Base-by-base conservation (phyloP, 2,797 vertebrate species). In the Pyrocephalus nanus region DNA sequence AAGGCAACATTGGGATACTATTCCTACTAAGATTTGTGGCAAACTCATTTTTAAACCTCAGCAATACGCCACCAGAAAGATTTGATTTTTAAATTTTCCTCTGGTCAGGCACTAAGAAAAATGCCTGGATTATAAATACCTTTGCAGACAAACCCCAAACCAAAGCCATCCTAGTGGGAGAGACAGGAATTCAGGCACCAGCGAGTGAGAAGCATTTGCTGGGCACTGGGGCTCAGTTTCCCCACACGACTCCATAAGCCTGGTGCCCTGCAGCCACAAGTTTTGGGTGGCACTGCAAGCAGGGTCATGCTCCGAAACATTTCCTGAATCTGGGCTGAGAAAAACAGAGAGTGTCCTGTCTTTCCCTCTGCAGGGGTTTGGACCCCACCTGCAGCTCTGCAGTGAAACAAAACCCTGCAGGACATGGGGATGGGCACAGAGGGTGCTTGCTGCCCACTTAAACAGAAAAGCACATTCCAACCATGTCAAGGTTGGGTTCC, bases 181-280 rank as follows among this genome's bases (percentile, higher is more conserved):
- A 8, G n/a, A 64, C 27, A 70, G 51, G 30, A 77, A 50, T 27
- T 70, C 19, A 60, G 60, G 61, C 19, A 71, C 18, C 5, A 2
- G 36, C 0, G 0, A 15, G 15, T 7, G 2, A 80, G 20, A 4
- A 91, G 48, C 42, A 42, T 19, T 76, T 82, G 32, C 36, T 48
- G 48, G 26, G 50, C 1, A 3, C 50, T 15, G 38, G 16, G 11
- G 14, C 57, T 85, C 5, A 1, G 32, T 22, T 60, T 77, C 36
- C 10, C n/a, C 38, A 43, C 4, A 12, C 0, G 0, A 19, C 13
- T 47, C 42, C 38, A 32, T 23, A 38, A 58, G 29, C 29, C 65
- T 45, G 42, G 16, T 9, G 9, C 29, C 10, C 4, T 6, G 27
- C 40, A 80, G 34, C 12, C 32, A 6, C 43, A 30, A 42, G 25